Conservation (phyloP, 2,113 vertebrate species). For the Okapia johnstoni region DNA sequence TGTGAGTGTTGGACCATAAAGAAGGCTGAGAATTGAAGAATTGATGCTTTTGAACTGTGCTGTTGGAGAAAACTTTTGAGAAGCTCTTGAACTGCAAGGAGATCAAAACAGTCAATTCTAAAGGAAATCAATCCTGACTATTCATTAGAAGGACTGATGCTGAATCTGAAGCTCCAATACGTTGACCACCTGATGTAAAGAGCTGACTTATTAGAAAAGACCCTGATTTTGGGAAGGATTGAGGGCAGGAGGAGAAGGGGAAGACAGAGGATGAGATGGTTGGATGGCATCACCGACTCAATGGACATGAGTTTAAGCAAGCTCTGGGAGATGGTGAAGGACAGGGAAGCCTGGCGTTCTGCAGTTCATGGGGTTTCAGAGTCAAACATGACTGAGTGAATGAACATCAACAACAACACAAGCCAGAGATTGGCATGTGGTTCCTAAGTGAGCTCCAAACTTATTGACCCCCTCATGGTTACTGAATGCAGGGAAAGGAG, state of each 20-base stretch:
- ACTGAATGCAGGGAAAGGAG: not conserved
- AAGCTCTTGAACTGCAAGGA: not conserved
- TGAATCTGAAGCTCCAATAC: not conserved
- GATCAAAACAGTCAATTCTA: not conserved
- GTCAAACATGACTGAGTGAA: not conserved
- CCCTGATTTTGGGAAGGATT: not conserved
- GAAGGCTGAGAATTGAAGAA: not conserved
- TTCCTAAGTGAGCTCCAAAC: not conserved
- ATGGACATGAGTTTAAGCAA: not conserved
- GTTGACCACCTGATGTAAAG: not conserved
- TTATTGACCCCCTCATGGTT: not conserved
- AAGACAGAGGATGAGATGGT: not conserved
- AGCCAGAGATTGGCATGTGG: not conserved
- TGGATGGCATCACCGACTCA: not conserved
- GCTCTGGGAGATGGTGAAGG: not conserved
- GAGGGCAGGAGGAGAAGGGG: not conserved
- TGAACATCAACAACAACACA: not conserved
- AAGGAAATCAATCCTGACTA: not conserved
- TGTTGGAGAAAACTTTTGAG: not conserved
- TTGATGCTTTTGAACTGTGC: not conserved
- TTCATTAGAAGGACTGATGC: not conserved
- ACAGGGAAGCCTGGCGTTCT: not conserved
- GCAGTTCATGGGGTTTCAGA: not conserved
- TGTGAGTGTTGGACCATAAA: not conserved
- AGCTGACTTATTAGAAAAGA: not conserved